Conservation (phyloP, 1,140 invertebrate species). For the Stegodyphus mimosarum region DNA sequence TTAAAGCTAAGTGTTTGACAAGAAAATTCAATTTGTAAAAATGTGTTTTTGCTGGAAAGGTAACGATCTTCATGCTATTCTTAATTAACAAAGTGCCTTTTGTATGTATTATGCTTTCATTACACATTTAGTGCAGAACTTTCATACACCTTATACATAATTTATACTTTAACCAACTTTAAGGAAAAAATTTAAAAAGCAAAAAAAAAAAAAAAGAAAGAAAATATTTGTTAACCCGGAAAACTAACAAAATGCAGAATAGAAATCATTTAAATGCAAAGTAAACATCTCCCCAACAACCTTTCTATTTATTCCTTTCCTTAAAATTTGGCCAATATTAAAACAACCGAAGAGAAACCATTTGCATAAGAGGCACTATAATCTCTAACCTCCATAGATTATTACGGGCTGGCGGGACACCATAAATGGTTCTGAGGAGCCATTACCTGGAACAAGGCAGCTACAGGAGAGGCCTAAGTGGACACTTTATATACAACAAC, state of each 20-base stretch:
- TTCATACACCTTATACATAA: too few species aligned
- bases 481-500: slow-evolving; percentile 53
- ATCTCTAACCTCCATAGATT: slow-evolving; percentile 43
- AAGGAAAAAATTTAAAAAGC: too few species aligned
- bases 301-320: slow-evolving; percentile 7
- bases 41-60: too few species aligned
- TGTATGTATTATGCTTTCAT: too few species aligned
- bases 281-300: neutral
- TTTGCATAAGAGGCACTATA: slow-evolving; percentile 41
- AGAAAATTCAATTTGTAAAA: too few species aligned
- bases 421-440: slow-evolving; percentile 38
- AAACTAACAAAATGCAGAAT: neutral
- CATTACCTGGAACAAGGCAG: slow-evolving; percentile 33
- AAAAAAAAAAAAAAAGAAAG: too few species aligned
- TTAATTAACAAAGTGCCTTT: too few species aligned
- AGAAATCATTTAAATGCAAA: neutral
- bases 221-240: too few species aligned
- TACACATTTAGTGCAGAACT: too few species aligned
- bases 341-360: slow-evolving; percentile 21
- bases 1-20: too few species aligned
- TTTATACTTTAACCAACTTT: too few species aligned
- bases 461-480: slow-evolving; percentile 27
- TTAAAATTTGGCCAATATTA: slow-evolving; percentile 22
- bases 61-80: too few species aligned
- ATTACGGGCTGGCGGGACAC: slow-evolving; percentile 34